Conservation (phyloP, 64 coral and sea anemone genomes). For the Astreopora myriophthalma region DNA sequence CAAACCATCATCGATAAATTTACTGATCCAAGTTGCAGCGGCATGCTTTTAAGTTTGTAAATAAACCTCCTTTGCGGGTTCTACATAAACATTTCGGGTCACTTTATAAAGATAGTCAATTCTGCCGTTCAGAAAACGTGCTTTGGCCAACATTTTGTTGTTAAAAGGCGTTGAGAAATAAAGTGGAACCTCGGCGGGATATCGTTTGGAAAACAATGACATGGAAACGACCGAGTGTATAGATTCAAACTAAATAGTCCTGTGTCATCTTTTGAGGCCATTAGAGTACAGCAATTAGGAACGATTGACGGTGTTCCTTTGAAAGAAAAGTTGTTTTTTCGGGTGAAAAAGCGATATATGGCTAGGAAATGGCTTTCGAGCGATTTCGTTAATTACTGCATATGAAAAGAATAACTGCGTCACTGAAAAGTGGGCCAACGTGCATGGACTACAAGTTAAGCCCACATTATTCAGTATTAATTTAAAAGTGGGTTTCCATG, state of each 20-base stretch:
- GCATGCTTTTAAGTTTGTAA: constrained; percentile 26
- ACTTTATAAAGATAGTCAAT: not conserved
- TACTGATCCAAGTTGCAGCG: not conserved
- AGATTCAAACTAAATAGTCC: constrained; percentile 20
- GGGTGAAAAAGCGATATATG: constrained; percentile 11
- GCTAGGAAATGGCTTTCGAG: not conserved
- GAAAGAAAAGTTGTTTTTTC: constrained; percentile 40
- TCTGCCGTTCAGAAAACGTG: not conserved
- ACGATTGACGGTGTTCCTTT: constrained; percentile 24
- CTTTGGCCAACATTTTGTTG: not conserved
- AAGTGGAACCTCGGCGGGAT: not conserved
- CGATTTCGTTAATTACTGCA: constrained; percentile 22
- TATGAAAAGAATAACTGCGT: not conserved
- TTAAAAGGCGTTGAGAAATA: constrained; percentile 3
- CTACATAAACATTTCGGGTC: not conserved
- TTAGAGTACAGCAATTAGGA: constrained; percentile 21
- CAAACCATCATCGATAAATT: constrained; percentile 24
- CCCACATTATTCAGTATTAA: not conserved
- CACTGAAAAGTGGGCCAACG: not conserved
- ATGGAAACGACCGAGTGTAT: constrained; percentile 33
- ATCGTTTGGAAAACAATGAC: constrained; percentile 20
- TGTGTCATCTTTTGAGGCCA: constrained; percentile 18
- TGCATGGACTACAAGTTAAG: not conserved
- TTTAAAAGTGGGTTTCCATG: constrained; percentile 32
- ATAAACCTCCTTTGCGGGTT: not conserved